These are phyloP conservation scores for Plecturocebus donacophilus DNA, from an alignment of 2,113 vertebrate genomes.

Conservation along the genomic window DNA sequence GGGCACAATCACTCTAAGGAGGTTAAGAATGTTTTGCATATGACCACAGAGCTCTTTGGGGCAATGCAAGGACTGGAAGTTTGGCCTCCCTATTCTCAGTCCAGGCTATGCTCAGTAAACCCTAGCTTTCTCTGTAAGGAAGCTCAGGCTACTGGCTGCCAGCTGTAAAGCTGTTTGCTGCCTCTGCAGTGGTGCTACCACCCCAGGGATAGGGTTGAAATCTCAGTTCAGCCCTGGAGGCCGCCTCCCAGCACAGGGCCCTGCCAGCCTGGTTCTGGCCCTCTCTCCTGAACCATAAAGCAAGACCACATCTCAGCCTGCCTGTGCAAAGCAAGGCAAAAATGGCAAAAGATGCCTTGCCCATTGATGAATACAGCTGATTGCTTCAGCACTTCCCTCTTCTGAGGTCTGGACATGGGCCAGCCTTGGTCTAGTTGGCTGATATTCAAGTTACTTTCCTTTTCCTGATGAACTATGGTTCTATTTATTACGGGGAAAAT, in stretches of 20 bases:
- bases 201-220: background rate
- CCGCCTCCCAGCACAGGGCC: background rate
- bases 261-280: background rate
- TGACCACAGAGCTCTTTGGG: background rate
- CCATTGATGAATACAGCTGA: background rate
- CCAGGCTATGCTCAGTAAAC: background rate
- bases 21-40: background rate
- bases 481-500: background rate
- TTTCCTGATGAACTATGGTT: background rate
- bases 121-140: background rate
- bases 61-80: background rate
- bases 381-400: background rate
- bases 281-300: background rate
- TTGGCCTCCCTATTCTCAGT: background rate
- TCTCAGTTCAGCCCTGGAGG: background rate
- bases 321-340: background rate
- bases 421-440: background rate
- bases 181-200: background rate
- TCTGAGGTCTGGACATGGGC: background rate
- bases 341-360: background rate
- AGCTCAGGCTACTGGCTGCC: background rate
- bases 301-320: background rate
- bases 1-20: background rate
- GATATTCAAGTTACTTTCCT: conserved; percentile 3
- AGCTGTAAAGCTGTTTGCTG: background rate